Percentiles rank a stretch among this genome's conserved stretches.
These are phyloP conservation scores for Cantharis rustica DNA, from an alignment of 2,888 invertebrate species.

Conservation along the genomic window DNA sequence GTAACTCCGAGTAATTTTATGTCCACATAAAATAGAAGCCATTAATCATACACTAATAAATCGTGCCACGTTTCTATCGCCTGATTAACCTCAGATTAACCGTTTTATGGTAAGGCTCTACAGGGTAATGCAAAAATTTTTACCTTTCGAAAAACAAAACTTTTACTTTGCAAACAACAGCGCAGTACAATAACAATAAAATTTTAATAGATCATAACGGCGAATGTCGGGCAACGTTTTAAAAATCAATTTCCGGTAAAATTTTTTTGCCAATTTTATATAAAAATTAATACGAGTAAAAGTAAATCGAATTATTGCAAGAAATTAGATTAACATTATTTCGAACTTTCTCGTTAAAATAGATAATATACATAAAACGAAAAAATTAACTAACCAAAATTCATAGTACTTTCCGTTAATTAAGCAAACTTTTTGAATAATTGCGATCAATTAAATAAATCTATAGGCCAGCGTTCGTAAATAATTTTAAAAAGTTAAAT, in stretches of 20 bases:
- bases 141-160: background rate
- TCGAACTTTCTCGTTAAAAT: background rate
- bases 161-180: background rate
- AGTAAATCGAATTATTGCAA: background rate
- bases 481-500: background rate
- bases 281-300: background rate
- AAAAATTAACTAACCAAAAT: background rate
- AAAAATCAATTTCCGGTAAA: background rate
- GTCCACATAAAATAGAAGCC: slow-evolving; percentile 43
- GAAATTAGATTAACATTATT: background rate
- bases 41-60: slow-evolving; percentile 30
- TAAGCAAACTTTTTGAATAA: background rate
- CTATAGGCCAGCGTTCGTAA: background rate
- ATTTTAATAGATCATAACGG: background rate
- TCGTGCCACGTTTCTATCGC: background rate
- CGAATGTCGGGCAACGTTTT: background rate
- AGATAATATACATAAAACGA: background rate
- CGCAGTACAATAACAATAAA: background rate
- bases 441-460: background rate
- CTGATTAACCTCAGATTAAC: background rate
- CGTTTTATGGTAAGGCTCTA: background rate
- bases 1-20: slow-evolving; percentile 44
- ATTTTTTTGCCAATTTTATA: background rate
- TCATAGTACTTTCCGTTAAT: background rate
- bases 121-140: background rate